A percentile compares a stretch with the other conserved stretches of the same genome.
Evolutionary conservation across 2,888 invertebrate species (phyloP).

Genomic region (Troides oblongomaculatus): DNA sequence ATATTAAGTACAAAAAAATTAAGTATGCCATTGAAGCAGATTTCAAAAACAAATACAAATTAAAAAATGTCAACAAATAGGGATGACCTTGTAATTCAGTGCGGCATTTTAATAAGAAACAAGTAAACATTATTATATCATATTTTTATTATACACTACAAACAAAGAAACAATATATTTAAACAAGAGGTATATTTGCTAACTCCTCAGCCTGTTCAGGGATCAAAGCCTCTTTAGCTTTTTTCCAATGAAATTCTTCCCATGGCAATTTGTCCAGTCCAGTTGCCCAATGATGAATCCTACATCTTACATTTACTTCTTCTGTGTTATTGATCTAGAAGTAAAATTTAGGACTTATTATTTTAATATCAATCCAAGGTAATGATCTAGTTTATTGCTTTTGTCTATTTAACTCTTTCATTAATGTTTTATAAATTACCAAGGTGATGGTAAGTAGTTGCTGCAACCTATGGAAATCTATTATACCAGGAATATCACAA

Average conservation of each 20-base stretch:
- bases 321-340: constrained; percentile 85
- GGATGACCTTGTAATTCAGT: no score
- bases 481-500: no score
- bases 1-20: no score
- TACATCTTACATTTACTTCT: constrained; percentile 86
- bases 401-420: no score
- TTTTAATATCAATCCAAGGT: no score
- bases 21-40: no score
- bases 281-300: constrained; percentile 88
- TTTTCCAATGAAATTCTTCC: constrained; percentile 77
- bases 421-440: no score
- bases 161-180: constrained; percentile 24
- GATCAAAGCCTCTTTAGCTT: constrained; percentile 80
- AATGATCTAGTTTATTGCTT: no score
- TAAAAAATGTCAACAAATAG: no score
- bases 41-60: no score
- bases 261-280: constrained; percentile 80
- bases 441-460: no score
- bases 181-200: constrained; percentile 55
- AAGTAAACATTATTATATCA: not conserved
- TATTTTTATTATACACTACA: not conserved
- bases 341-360: not conserved
- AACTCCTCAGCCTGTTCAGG: constrained; percentile 68
- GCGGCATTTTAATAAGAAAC: not conserved
- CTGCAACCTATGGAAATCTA: no score